Conservation (phyloP, 2,888 invertebrate species). For the Cyaniris semiargus region DNA sequence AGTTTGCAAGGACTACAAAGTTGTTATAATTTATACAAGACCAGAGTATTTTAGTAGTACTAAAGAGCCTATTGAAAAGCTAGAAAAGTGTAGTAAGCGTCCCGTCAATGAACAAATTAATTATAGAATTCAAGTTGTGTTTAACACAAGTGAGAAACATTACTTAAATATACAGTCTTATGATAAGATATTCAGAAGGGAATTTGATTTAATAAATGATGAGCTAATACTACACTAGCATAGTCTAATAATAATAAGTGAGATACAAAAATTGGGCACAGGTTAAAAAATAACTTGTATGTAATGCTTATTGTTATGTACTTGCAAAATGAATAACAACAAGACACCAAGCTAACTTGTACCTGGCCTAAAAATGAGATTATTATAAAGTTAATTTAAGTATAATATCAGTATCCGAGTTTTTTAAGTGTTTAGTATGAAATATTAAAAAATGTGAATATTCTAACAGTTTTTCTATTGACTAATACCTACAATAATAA, state of each 20-base stretch:
- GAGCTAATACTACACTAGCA: constrained; percentile 12
- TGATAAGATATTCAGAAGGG: constrained; percentile 44
- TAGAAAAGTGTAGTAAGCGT: constrained; percentile 50
- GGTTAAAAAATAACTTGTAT: background rate
- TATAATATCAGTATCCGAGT: background rate
- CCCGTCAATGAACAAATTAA: constrained; percentile 55
- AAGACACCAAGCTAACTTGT: background rate
- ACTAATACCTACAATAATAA: background rate
- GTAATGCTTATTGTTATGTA: background rate
- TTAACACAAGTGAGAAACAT: constrained; percentile 41
- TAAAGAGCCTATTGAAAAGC: constrained; percentile 53
- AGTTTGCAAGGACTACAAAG: constrained; percentile 71
- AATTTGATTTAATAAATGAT: constrained; percentile 41
- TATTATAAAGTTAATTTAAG: background rate
- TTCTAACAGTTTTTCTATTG: background rate
- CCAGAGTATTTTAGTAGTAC: constrained; percentile 73
- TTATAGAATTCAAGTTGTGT: constrained; percentile 60
- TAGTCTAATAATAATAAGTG: constrained; percentile 2
- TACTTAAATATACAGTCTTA: constrained; percentile 48
- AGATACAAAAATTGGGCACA: background rate
- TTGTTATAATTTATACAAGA: constrained; percentile 75
- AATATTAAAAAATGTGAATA: background rate
- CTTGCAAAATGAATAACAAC: background rate
- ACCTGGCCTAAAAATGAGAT: background rate
- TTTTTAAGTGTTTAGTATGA: background rate